These are phyloP conservation scores for Tetragnatha montana DNA, from an alignment of 2,888 invertebrate species.

Conservation along the genomic window DNA sequence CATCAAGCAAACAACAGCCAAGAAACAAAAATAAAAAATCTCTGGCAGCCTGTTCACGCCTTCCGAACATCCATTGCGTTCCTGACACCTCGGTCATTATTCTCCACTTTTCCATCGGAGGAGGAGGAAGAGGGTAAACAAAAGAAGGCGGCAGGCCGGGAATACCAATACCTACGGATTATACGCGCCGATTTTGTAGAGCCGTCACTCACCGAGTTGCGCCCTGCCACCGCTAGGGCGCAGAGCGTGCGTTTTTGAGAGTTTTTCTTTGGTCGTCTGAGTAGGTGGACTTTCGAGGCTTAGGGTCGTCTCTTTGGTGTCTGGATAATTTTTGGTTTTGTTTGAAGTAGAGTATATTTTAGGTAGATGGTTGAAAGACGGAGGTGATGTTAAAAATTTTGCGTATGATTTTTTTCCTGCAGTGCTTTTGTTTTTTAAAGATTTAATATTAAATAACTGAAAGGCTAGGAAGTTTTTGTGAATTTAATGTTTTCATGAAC, in stretches of 20 bases:
- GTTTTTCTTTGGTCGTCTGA: constrained; percentile 6
- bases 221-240: background rate
- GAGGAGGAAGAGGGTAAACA: constrained; percentile 16
- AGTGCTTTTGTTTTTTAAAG: too few species aligned
- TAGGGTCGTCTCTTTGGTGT: too few species aligned
- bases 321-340: too few species aligned
- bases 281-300: too few species aligned
- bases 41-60: constrained; percentile 6
- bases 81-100: constrained; percentile 50
- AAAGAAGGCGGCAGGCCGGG: constrained; percentile 34
- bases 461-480: too few species aligned
- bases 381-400: background rate
- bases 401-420: background rate
- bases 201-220: constrained; percentile 50
- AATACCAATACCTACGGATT: constrained; percentile 35
- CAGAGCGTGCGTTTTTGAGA: constrained; percentile 3
- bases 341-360: too few species aligned
- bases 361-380: too few species aligned
- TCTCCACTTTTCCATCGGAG: constrained; percentile 32
- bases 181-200: constrained; percentile 17
- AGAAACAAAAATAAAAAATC: background rate
- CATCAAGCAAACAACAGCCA: background rate
- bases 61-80: constrained; percentile 36
- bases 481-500: too few species aligned
- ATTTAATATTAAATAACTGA: too few species aligned